Evolutionary conservation across 1,140 invertebrate genomes (phyloP).

Genomic region (Argopecten irradians): DNA sequence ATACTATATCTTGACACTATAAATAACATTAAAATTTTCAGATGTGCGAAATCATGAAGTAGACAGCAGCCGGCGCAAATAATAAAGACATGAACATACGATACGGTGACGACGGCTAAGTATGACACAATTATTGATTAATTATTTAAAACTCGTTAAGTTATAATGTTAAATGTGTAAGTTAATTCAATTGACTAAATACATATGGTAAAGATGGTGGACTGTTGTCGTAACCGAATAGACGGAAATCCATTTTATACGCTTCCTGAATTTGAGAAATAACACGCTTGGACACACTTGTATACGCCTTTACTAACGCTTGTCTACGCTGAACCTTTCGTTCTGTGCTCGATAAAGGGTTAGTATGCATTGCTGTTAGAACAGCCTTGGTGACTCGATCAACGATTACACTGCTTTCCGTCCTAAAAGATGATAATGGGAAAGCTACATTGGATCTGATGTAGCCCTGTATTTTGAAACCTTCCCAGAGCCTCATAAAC

Average conservation of each 20-base stretch:
- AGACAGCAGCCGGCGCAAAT: too few relatives aligned
- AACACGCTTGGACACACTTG: not conserved
- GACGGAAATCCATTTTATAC: conserved; percentile 34
- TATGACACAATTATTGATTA: too few relatives aligned
- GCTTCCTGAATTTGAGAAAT: conserved; percentile 18
- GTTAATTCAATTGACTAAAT: too few relatives aligned
- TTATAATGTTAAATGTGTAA: too few relatives aligned
- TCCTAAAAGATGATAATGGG: not conserved
- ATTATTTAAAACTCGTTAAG: too few relatives aligned
- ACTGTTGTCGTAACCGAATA: conserved; percentile 25
- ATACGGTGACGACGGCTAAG: too few relatives aligned
- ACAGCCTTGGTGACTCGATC: not conserved
- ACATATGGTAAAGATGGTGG: too few relatives aligned
- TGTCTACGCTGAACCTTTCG: not conserved
- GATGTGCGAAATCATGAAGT: too few relatives aligned
- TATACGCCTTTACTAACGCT: not conserved
- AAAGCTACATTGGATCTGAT: not conserved
- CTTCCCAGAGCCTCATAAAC: not conserved
- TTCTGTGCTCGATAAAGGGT: not conserved
- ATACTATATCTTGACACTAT: too few relatives aligned
- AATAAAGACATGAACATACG: too few relatives aligned
- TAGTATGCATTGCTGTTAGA: not conserved
- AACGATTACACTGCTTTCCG: not conserved
- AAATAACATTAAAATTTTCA: too few relatives aligned
- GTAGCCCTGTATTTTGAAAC: not conserved